Conservation (phyloP, 2,113 vertebrate genomes). For the Lathamus discolor region DNA sequence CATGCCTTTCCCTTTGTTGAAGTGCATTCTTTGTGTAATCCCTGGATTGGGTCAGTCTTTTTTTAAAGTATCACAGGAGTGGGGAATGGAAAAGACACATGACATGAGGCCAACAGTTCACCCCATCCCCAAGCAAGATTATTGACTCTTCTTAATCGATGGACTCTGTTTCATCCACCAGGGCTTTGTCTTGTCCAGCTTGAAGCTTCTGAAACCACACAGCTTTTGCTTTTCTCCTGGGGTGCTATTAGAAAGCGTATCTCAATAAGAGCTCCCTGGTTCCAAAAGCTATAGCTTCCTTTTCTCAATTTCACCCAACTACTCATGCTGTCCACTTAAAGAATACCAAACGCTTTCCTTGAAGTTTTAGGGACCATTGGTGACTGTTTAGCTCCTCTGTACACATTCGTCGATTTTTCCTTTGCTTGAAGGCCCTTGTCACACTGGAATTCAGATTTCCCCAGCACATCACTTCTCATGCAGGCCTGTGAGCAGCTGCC, state of each 20-base stretch:
- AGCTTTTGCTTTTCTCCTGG: background rate
- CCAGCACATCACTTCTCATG: slow-evolving; percentile 8
- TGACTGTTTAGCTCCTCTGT: background rate
- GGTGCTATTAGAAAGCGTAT: background rate
- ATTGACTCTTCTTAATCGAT: background rate
- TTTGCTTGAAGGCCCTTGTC: background rate
- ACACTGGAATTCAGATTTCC: slow-evolving; percentile 29
- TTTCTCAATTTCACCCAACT: background rate
- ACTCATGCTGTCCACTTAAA: background rate
- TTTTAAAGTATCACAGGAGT: slow-evolving; percentile 17
- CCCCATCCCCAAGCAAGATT: background rate
- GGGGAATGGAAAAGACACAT: slow-evolving; percentile 30
- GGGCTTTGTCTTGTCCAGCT: background rate
- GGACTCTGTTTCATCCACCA: background rate
- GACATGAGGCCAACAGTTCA: slow-evolving; percentile 28
- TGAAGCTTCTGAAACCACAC: background rate
- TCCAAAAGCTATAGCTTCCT: background rate
- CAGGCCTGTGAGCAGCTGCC: slow-evolving; percentile 7
- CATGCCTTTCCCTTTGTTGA: slow-evolving; percentile 40
- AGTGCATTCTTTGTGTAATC: slow-evolving; percentile 47
- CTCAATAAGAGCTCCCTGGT: background rate
- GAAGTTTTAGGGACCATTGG: background rate
- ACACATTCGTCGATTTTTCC: background rate
- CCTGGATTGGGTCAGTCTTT: slow-evolving; percentile 19
- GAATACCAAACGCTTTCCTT: background rate